Evolutionary conservation across 92 coral and sea anemone species (phyloP), one percentile per base, ranked within the genome.

Genomic region (Umimayanthus chanpuru): DNA sequence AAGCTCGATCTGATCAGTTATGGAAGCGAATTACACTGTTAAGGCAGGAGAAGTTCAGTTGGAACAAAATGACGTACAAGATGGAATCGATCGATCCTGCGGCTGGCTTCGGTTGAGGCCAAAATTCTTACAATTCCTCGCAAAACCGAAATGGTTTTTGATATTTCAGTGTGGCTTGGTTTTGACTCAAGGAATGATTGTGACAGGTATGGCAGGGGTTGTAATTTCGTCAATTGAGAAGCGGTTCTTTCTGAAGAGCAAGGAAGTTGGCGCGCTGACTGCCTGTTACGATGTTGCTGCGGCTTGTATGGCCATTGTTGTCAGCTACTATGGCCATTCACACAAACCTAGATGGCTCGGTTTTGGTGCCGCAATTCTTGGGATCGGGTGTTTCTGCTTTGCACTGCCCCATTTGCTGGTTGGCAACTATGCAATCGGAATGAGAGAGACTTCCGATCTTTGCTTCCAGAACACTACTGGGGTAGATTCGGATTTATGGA

Each of bases 331-430:
- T 70, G 99, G 99, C 11, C 99, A 97, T 80, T 89, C 91, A 23
- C 99, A 97, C 83, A 97, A 97, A 86, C 94, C 99, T 9, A 97
- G 95, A 83, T 97, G 99, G 98, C 90, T 97, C 28, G 99, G 99
- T 2, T 76, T 88, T 11, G 99, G 99, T 9, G 94, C 99, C 5
- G 84, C 96, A 20, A 83, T 95, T 40, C 80, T 97, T 20, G 95
- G 99, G 11, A 74, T 95, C 40, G 99, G 99, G 0, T 97, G 99
- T 72, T 90, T 97, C 26, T 77, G 93, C 44, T 97, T 97, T 85
- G 96, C 99, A 1, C 89, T 95, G 18, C 99, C 99, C n/a, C 99
- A 97, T 82, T 16, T 95, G 1, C 83, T 97, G 16, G 94, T 90
- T 2, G 98, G 95, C 21, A 76, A 74, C 28, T 97, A 97, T 75